Conservation (phyloP, 2,113 vertebrate species). For the Mungos mungo region DNA sequence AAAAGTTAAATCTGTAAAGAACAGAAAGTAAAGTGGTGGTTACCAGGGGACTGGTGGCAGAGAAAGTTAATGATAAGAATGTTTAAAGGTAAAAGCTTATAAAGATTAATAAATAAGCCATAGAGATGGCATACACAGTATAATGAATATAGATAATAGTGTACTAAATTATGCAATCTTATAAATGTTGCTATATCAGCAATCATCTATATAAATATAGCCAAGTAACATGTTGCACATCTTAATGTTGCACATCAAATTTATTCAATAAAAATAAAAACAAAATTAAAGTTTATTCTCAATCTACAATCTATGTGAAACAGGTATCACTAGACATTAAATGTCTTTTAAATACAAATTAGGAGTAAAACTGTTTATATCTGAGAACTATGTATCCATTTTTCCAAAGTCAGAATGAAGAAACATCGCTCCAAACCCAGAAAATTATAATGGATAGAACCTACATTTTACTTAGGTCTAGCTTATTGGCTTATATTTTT, state of each 20-base stretch:
- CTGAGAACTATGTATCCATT: neutral
- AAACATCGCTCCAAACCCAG: neutral
- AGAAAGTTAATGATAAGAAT: neutral
- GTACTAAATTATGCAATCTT: neutral
- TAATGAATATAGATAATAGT: neutral
- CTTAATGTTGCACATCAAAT: neutral
- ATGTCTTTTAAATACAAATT: conserved; percentile 14
- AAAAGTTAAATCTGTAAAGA: neutral
- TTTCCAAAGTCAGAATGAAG: conserved; percentile 40
- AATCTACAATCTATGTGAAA: neutral
- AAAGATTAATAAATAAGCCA: neutral
- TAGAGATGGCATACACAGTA: neutral
- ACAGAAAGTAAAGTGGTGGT: neutral
- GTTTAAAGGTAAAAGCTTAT: neutral
- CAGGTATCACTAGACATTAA: neutral
- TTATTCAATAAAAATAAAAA: neutral
- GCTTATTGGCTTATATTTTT: conserved; percentile 68
- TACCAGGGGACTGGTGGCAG: neutral
- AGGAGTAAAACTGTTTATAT: neutral
- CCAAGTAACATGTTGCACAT: neutral
- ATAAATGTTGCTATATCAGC: neutral
- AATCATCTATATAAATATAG: neutral
- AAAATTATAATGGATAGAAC: conserved; percentile 39
- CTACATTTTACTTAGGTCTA: conserved; percentile 51
- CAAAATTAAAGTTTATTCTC: conserved; percentile 10